Conservation (phyloP, 2,113 vertebrate species). For the Lophotis ruficrista region DNA sequence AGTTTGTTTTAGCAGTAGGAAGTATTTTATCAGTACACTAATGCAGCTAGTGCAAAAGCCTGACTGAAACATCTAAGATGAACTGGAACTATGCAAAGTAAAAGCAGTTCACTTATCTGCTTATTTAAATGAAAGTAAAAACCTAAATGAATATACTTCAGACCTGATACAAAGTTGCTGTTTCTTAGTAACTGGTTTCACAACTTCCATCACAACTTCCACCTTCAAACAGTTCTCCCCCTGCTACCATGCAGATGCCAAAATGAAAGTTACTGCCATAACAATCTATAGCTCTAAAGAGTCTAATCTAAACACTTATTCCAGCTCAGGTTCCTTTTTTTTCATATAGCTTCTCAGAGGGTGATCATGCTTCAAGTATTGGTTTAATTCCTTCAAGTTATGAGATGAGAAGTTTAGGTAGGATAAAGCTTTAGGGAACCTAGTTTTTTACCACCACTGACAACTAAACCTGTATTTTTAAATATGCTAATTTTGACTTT, state of each 20-base stretch:
- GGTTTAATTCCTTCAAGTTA: neutral
- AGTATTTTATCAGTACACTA: neutral
- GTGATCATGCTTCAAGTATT: neutral
- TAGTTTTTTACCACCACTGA: neutral
- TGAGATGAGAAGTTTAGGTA: neutral
- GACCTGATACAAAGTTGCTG: neutral
- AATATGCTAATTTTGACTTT: neutral
- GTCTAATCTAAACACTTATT: too few relatives aligned
- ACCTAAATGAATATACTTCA: neutral
- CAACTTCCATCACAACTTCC: neutral
- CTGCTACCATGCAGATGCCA: neutral
- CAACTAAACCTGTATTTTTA: neutral
- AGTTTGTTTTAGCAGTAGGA: neutral
- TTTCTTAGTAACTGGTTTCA: neutral
- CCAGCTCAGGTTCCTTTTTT: too few relatives aligned
- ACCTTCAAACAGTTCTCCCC: neutral
- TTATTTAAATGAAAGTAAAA: neutral
- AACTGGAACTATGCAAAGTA: neutral
- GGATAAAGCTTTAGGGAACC: neutral
- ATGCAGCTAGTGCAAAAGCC: neutral
- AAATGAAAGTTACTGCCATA: neutral
- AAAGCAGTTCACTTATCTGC: neutral
- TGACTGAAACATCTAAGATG: neutral
- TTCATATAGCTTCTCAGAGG: neutral
- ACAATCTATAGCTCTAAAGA: neutral